These are phyloP conservation scores for Cassiopea xamachana DNA, from an alignment of 30 jellyfish, hydroid and myxozoan species.

Conservation along the genomic window DNA sequence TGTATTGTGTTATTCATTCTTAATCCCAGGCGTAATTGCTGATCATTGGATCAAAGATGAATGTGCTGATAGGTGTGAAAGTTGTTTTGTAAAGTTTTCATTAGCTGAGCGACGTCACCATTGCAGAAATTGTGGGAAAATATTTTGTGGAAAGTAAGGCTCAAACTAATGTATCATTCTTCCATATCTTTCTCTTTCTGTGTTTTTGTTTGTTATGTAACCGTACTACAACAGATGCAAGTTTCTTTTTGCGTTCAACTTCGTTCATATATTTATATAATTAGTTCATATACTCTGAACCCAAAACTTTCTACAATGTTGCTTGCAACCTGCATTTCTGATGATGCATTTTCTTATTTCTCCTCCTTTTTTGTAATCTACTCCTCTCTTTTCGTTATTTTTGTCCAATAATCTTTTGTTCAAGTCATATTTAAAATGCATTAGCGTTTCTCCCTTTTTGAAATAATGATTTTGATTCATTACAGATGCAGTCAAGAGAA, in stretches of 20 bases:
- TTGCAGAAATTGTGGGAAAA: constrained; percentile 95
- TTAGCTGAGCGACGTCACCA: constrained; percentile 94
- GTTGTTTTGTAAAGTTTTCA: constrained; percentile 78
- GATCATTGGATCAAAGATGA: constrained; percentile 96
- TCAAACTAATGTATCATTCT: background rate
- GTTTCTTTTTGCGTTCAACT: no score
- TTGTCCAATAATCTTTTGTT: no score
- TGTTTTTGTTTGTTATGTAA: background rate
- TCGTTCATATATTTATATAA: no score
- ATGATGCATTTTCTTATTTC: no score
- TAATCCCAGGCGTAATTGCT: constrained; percentile 74
- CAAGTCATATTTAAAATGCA: no score
- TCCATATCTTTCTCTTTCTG: background rate
- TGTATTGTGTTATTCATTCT: no score
- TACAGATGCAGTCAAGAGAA: constrained; percentile 92
- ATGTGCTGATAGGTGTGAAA: constrained; percentile 82
- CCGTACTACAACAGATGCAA: background rate
- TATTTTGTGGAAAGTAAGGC: constrained; percentile 90
- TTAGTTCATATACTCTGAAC: no score
- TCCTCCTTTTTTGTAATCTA: no score
- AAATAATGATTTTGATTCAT: background rate
- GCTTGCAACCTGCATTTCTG: no score
- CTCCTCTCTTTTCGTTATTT: no score
- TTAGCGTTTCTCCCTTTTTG: background rate
- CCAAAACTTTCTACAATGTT: no score